Evolutionary conservation across 1,140 invertebrate species (phyloP).

Genomic region (Nasonia vitripennis): DNA sequence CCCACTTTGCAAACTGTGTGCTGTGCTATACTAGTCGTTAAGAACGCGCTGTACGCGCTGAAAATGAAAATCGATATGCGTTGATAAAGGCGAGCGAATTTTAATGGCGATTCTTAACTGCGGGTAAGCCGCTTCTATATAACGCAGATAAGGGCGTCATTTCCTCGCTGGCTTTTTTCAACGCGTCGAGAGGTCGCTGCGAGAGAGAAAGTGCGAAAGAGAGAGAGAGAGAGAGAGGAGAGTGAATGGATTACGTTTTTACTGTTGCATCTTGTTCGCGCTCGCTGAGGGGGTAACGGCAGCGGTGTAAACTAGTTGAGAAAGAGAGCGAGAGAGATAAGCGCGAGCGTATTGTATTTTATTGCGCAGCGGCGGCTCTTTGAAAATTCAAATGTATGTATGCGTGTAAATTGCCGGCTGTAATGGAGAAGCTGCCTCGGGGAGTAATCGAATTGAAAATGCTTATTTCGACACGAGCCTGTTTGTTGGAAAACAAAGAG

Average conservation of each 20-base stretch:
- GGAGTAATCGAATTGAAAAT: too few relatives aligned
- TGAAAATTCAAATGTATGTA: too few relatives aligned
- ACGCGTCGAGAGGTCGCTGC: not conserved
- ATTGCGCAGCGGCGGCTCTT: too few relatives aligned
- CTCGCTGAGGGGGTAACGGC: not conserved
- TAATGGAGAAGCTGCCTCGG: too few relatives aligned
- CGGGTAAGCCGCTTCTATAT: not conserved
- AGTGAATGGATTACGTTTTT: slow-evolving; percentile 1
- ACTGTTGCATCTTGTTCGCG: not conserved
- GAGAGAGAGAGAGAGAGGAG: too few relatives aligned
- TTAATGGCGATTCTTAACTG: slow-evolving; percentile 39
- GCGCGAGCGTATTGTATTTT: not conserved
- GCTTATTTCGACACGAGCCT: too few relatives aligned
- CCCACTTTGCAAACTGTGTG: slow-evolving; percentile 17
- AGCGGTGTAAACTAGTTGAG: not conserved
- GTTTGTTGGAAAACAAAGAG: too few relatives aligned
- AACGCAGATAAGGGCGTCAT: slow-evolving; percentile 23
- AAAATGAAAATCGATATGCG: slow-evolving; percentile 49
- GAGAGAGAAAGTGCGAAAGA: not conserved
- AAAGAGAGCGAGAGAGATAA: not conserved
- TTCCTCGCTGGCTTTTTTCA: slow-evolving; percentile 21
- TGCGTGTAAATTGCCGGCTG: too few relatives aligned
- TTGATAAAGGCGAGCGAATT: slow-evolving; percentile 39
- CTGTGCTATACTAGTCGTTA: slow-evolving; percentile 2
- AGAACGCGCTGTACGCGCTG: not conserved